Conservation (phyloP, 1,140 invertebrate species). For the Bombus breviceps region DNA sequence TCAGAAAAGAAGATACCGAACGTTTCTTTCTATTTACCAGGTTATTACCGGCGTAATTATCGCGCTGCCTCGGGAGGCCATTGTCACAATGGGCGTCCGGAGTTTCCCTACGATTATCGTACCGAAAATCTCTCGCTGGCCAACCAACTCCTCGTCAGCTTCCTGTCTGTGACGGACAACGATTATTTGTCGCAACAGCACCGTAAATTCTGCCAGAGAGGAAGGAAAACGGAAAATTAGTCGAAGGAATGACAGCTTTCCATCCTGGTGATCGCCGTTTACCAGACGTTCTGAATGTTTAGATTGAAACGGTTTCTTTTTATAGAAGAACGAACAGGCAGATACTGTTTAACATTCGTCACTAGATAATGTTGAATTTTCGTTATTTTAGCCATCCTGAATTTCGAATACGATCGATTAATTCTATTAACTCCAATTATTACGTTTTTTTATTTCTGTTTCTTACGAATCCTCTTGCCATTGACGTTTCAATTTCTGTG, state of each 20-base stretch:
- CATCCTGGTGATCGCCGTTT: neutral
- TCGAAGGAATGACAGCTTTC: conserved; percentile 1
- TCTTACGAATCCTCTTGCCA: neutral
- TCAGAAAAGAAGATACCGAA: conserved; percentile 46
- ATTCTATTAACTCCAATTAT: neutral
- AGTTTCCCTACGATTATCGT: conserved; percentile 72
- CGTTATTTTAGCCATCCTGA: neutral
- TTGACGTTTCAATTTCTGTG: neutral
- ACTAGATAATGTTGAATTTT: neutral
- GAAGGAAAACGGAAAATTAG: conserved; percentile 1
- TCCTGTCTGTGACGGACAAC: conserved; percentile 61
- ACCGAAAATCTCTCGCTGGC: conserved; percentile 66
- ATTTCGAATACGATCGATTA: neutral
- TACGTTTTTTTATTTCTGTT: neutral
- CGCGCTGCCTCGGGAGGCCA: conserved; percentile 64
- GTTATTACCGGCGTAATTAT: conserved; percentile 70
- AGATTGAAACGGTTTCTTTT: neutral
- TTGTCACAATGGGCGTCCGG: conserved; percentile 72
- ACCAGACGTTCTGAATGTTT: neutral
- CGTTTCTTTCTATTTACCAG: conserved; percentile 63
- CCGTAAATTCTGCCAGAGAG: conserved; percentile 40
- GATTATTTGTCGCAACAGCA: conserved; percentile 62
- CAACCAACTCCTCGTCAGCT: conserved; percentile 59
- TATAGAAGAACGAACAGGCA: neutral
- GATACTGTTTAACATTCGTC: neutral